A percentile compares a stretch with the other conserved stretches of the same genome.
Conservation (phyloP, 2,888 invertebrate species). For the Thera obeliscata region DNA sequence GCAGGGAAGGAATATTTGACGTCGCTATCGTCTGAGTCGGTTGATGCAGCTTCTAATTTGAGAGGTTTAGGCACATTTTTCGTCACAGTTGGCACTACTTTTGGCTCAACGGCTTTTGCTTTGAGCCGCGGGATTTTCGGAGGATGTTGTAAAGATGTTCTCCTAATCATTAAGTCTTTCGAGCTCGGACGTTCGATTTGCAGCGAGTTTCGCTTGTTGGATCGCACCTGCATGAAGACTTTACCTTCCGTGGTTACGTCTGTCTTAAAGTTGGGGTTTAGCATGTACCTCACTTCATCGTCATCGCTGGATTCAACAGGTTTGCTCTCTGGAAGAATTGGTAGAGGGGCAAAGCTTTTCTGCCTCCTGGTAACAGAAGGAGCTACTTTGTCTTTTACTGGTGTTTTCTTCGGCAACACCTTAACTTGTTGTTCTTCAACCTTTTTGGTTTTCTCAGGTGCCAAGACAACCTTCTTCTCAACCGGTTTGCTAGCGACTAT, state of each 20-base stretch:
- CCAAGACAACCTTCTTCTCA: slow-evolving; percentile 37
- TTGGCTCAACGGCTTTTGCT: slow-evolving; percentile 58
- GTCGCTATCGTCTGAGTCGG: slow-evolving; percentile 77
- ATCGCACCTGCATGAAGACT: slow-evolving; percentile 69
- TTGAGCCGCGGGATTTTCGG: slow-evolving; percentile 72
- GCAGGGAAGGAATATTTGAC: slow-evolving; percentile 78
- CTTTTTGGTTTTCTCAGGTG: slow-evolving; percentile 50
- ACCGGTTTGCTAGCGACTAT: slow-evolving; percentile 36
- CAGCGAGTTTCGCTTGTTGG: slow-evolving; percentile 71
- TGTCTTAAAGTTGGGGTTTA: slow-evolving; percentile 69
- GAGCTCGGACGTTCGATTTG: slow-evolving; percentile 74
- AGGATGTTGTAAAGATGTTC: slow-evolving; percentile 72
- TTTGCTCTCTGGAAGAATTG: slow-evolving; percentile 44
- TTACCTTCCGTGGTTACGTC: slow-evolving; percentile 59
- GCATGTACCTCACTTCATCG: slow-evolving; percentile 76
- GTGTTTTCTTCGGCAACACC: slow-evolving; percentile 58
- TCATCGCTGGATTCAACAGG: slow-evolving; percentile 66
- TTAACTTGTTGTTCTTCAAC: slow-evolving; percentile 45
- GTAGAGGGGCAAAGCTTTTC: slow-evolving; percentile 48
- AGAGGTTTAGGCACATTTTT: slow-evolving; percentile 51
- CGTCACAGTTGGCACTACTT: slow-evolving; percentile 38
- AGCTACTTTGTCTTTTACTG: slow-evolving; percentile 52
- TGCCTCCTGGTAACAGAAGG: slow-evolving; percentile 59
- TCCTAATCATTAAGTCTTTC: slow-evolving; percentile 67
- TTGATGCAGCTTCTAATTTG: slow-evolving; percentile 56